Evolutionary conservation across 2,888 invertebrate genomes (phyloP).

Genomic region (Biston stratarius): DNA sequence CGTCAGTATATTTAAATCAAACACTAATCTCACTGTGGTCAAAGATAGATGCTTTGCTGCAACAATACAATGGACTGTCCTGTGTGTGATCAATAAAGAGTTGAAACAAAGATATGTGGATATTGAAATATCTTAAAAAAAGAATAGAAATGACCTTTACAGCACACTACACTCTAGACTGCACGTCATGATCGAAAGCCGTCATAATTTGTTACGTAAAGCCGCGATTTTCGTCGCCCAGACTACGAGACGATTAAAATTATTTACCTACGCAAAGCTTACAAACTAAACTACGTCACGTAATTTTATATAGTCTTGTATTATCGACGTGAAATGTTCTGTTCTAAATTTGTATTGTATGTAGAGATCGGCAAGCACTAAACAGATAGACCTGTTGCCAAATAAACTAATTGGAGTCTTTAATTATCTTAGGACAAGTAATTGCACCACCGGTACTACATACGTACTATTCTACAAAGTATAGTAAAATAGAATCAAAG

Average conservation of each 20-base stretch:
- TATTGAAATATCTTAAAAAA: conserved; percentile 3
- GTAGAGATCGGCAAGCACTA: conserved; percentile 35
- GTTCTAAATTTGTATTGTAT: conserved; percentile 31
- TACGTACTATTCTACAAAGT: conserved; percentile 1
- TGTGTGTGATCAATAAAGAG: not conserved
- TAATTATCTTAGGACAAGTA: conserved; percentile 32
- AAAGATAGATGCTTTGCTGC: not conserved
- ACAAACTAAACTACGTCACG: conserved; percentile 29
- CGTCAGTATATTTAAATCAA: conserved; percentile 15
- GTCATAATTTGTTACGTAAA: conserved; percentile 34
- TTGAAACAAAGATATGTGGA: not conserved
- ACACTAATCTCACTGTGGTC: not conserved
- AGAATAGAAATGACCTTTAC: conserved; percentile 5
- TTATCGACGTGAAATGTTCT: conserved; percentile 30
- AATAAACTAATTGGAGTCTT: conserved; percentile 40
- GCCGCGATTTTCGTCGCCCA: conserved; percentile 14
- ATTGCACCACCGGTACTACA: conserved; percentile 11
- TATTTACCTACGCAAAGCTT: conserved; percentile 31
- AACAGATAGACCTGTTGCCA: conserved; percentile 39
- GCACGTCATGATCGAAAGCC: conserved; percentile 30
- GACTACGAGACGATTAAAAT: conserved; percentile 26
- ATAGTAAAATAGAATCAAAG: conserved; percentile 15
- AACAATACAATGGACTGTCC: too few relatives aligned
- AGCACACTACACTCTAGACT: conserved; percentile 1
- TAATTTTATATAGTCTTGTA: conserved; percentile 16